Base-by-base conservation (phyloP, 2,888 invertebrate genomes). In the Drosophila testacea region DNA sequence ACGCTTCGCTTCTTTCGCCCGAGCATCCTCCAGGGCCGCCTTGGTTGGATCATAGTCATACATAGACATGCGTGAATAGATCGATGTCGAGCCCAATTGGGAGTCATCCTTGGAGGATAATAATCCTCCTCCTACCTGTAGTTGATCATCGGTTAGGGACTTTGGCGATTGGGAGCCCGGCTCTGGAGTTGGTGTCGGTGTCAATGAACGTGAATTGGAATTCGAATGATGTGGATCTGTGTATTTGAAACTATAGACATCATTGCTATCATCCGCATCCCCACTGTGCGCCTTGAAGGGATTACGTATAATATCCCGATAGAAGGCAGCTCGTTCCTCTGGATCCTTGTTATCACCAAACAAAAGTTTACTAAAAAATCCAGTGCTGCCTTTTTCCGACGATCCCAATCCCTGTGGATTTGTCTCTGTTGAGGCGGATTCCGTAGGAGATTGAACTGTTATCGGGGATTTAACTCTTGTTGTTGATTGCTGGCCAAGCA, bases 11-110 rank as follows among this genome's bases (percentile, higher is more conserved):
- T 44, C 47, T 4, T 6, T 34, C 6, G 69, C 76, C 34, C 64
- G 65, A 22, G 73, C 71, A 52, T 71, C 62, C 54, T 73, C 78
- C 7, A 59, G 11, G 0, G 69, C 66, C 16, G 81, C 79, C 47
- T 54, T 72, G 0, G 16, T 27, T 0, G 83, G 56, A 69, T 79
- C 84, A 42, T 74, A 91, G 65, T 92, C 92, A 50, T 92, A 92
- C 79, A 92, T 92, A 10, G 91, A 88, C 4, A 70, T 41, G 13
- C 92, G 89, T 6, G 82, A 76, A 38, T 92, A 92, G 0, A 78
- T 59, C 0, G 88, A 83, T 2, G 36, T 39, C 22, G 9, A 11
- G 32, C 88, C 0, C 84, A 82, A 4, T 86, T 73, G 0, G 75
- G 82, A 0, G 83, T 86, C 1, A 6, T 16, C 38, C 10, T 11